Conservation (phyloP, 2,888 invertebrate species). For the Nymphalis c-album region DNA sequence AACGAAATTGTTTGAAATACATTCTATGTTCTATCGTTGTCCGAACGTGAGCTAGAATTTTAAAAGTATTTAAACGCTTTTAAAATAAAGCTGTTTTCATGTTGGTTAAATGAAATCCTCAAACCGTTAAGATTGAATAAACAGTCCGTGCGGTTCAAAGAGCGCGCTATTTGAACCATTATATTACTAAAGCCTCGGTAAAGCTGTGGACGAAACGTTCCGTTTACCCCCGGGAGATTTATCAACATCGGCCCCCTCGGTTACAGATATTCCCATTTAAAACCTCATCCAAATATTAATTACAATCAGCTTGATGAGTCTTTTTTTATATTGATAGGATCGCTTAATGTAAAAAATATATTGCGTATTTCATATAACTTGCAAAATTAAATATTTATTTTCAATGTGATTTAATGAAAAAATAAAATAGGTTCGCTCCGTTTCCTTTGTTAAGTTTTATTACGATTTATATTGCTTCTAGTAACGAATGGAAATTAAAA, state of each 20-base stretch:
- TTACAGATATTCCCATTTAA: constrained; percentile 4
- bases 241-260: constrained; percentile 6
- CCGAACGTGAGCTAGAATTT: constrained; percentile 2
- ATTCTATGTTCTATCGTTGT: not conserved
- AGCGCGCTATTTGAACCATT: constrained; percentile 28
- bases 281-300: constrained; percentile 10
- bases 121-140: constrained; percentile 12
- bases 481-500: not conserved
- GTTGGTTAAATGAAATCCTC: constrained; percentile 11
- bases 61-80: constrained; percentile 9
- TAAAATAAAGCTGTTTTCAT: constrained; percentile 1
- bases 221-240: constrained; percentile 3
- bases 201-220: constrained; percentile 15
- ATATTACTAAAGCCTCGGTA: constrained; percentile 25
- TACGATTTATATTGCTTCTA: not conserved
- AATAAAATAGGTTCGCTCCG: not conserved
- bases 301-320: not conserved
- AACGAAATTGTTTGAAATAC: not conserved
- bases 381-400: not conserved
- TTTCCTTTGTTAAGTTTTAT: not conserved
- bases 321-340: not conserved
- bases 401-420: not conserved
- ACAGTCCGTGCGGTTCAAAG: constrained; percentile 21
- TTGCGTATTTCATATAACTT: not conserved
- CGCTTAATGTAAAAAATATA: not conserved